Conservation (phyloP, 2,888 invertebrate genomes). For the Rhorus exstirpatorius region DNA sequence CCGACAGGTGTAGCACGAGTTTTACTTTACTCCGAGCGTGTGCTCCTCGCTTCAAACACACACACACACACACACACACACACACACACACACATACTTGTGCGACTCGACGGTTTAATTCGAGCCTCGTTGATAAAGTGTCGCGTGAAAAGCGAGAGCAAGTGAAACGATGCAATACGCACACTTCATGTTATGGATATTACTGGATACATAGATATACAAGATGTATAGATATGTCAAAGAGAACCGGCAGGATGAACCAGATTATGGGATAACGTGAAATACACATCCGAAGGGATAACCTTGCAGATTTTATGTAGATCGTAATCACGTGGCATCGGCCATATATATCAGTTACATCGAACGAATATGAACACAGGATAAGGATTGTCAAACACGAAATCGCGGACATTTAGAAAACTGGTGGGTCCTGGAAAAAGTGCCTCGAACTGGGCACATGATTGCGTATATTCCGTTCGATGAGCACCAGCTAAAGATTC, state of each 20-base stretch:
- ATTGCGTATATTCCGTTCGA: too few species aligned
- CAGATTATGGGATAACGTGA: slow-evolving; percentile 23
- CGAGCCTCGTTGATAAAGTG: slow-evolving; percentile 36
- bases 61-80: slow-evolving; percentile 10
- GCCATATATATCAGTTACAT: neutral
- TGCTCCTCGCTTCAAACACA: slow-evolving; percentile 36
- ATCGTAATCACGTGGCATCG: neutral
- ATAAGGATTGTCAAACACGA: too few species aligned
- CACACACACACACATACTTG: slow-evolving; percentile 13
- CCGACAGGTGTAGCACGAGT: slow-evolving; percentile 65
- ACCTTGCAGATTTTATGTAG: neutral
- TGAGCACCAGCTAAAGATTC: too few species aligned
- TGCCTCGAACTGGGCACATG: too few species aligned
- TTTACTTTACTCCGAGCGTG: slow-evolving; percentile 60
- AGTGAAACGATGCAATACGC: neutral
- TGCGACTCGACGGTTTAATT: slow-evolving; percentile 27
- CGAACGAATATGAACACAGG: neutral
- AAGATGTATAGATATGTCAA: neutral
- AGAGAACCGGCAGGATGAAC: slow-evolving; percentile 13
- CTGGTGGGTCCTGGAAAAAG: too few species aligned
- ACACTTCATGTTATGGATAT: slow-evolving; percentile 1
- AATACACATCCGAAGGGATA: neutral
- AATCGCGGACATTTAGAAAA: too few species aligned
- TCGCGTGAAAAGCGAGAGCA: slow-evolving; percentile 47
- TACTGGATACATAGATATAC: neutral